Conservation (phyloP, 30 jellyfish, hydroid and myxozoan genomes). For the Cassiopea xamachana region DNA sequence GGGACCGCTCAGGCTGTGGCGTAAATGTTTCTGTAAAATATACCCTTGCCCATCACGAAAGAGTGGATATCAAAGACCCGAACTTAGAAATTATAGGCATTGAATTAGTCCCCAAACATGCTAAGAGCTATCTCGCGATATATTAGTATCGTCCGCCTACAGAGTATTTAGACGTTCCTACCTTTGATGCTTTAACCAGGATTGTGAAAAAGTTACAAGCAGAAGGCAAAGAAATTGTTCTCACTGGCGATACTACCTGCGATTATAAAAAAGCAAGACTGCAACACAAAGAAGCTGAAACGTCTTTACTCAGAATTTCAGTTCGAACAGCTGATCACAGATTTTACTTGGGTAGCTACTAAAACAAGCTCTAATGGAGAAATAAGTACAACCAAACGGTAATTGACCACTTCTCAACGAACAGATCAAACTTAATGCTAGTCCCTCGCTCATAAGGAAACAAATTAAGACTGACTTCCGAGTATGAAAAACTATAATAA, state of each 20-base stretch:
- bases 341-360: constrained; percentile 21
- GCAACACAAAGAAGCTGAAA: constrained; percentile 17
- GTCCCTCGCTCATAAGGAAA: background rate
- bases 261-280: constrained; percentile 7
- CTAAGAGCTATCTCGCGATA: background rate
- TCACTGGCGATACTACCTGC: constrained; percentile 30
- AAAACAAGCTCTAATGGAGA: background rate
- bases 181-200: background rate
- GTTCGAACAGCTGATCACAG: constrained; percentile 1
- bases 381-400: background rate
- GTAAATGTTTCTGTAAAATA: constrained; percentile 14
- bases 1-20: constrained; percentile 41
- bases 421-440: constrained; percentile 2
- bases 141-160: constrained; percentile 50
- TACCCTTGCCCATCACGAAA: constrained; percentile 39
- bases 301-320: constrained; percentile 26
- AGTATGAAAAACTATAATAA: background rate
- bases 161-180: background rate
- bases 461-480: background rate
- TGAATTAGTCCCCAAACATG: constrained; percentile 25
- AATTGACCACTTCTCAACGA: background rate
- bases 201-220: constrained; percentile 22
- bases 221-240: constrained; percentile 30
- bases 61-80: constrained; percentile 13
- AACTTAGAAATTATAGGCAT: background rate